Conservation (phyloP, 2,797 vertebrate species). For the Moxostoma hubbsi region DNA sequence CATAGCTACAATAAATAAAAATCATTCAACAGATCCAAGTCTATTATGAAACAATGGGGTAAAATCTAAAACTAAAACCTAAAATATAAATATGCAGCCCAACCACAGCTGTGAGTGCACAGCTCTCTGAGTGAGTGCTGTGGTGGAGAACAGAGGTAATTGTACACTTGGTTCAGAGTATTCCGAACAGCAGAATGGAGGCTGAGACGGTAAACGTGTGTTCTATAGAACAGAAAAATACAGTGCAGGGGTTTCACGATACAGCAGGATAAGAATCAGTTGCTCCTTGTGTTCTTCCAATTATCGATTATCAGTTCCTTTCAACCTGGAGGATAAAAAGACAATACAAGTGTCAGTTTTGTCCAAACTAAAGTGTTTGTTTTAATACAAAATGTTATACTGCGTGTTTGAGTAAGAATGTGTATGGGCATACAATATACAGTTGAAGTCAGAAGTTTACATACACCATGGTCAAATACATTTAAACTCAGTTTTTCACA, state of each 20-base stretch:
- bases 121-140: too few species aligned
- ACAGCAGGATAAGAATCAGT: constrained; percentile 39
- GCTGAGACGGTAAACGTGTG: constrained; percentile 25
- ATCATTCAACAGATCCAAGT: background rate
- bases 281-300: background rate
- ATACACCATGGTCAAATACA: too few species aligned
- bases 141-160: constrained; percentile 46
- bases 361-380: background rate
- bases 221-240: constrained; percentile 47
- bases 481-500: too few species aligned
- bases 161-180: constrained; percentile 33
- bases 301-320: constrained; percentile 55
- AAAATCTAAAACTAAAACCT: background rate
- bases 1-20: background rate
- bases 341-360: background rate
- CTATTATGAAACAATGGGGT: background rate
- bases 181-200: constrained; percentile 34
- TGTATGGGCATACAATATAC: too few species aligned
- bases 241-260: constrained; percentile 46
- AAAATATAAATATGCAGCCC: constrained; percentile 30
- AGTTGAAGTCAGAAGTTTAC: too few species aligned
- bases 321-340: constrained; percentile 44
- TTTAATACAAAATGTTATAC: too few species aligned
- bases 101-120: constrained; percentile 12
- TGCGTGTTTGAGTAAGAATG: too few species aligned